phyloP scores from a whole-genome alignment of 2,888 invertebrate genomes.

The Erpobdella octoculata region DNA sequence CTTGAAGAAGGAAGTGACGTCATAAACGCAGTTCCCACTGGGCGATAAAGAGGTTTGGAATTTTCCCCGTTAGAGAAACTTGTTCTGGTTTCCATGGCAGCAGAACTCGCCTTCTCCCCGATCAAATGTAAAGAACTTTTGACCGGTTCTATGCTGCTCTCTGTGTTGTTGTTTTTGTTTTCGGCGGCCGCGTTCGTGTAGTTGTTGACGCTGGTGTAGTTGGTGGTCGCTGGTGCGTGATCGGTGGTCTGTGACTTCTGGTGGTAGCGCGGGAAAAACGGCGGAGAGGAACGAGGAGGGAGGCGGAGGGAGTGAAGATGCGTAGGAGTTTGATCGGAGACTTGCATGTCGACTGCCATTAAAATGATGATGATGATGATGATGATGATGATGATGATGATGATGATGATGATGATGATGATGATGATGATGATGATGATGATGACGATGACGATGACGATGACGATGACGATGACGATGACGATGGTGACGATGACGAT shows the following conservation, averaged over 20 bases:
- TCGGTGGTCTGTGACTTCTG: background rate
- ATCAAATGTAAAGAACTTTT: no score
- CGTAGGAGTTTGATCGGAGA: no score
- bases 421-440: background rate
- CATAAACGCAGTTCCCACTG: background rate
- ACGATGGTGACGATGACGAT: conserved; percentile 28
- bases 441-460: background rate
- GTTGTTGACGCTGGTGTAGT: background rate
- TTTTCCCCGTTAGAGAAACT: background rate
- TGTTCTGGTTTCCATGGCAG: background rate
- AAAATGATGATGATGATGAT: conserved; percentile 7
- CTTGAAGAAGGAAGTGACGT: background rate
- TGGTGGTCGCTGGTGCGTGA: background rate
- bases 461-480: conserved; percentile 14
- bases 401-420: background rate
- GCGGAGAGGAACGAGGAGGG: background rate
- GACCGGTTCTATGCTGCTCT: background rate
- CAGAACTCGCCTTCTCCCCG: background rate
- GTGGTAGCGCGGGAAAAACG: no score
- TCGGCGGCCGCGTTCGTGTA: background rate
- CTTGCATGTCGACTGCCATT: background rate
- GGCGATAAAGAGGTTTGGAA: background rate
- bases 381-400: background rate
- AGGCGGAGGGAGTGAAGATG: background rate
- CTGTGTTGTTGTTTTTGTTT: background rate